Conservation (phyloP, 2,888 invertebrate genomes). For the Pachliopta kotzebuea region DNA sequence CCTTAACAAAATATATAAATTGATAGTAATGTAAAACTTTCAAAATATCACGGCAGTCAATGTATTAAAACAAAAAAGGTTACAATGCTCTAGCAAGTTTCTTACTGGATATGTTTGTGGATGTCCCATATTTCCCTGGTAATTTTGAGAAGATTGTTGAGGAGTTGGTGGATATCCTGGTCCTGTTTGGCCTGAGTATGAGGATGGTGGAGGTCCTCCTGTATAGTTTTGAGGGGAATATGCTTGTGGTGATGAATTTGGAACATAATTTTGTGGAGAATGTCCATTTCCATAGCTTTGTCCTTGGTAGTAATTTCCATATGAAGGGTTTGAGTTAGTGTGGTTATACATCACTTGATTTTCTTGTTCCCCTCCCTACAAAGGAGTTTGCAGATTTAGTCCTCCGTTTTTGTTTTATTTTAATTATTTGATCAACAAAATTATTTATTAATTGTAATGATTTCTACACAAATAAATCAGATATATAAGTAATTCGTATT, state of each 20-base stretch:
- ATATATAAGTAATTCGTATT: not conserved
- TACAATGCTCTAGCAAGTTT: not conserved
- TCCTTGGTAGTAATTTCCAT: conserved; percentile 73
- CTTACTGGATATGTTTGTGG: conserved; percentile 78
- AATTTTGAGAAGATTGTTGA: conserved; percentile 67
- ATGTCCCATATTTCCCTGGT: conserved; percentile 68
- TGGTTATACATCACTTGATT: conserved; percentile 71
- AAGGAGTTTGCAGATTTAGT: not conserved
- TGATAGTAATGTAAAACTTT: too few species aligned
- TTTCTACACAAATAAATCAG: too few species aligned
- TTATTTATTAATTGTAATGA: too few species aligned
- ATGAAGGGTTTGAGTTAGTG: conserved; percentile 62
- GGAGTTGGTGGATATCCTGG: conserved; percentile 68
- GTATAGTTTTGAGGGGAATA: conserved; percentile 67
- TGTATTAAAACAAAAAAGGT: not conserved
- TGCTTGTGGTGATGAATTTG: conserved; percentile 63
- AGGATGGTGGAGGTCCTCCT: conserved; percentile 54
- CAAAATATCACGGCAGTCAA: too few species aligned
- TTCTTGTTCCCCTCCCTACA: conserved; percentile 73
- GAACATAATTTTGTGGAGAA: conserved; percentile 68
- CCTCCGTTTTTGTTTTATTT: not conserved
- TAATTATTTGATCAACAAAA: not conserved
- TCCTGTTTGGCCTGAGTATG: conserved; percentile 59
- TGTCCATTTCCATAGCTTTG: conserved; percentile 73
- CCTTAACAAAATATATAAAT: too few species aligned